Conservation (phyloP, 2,113 vertebrate genomes). For the pig (Sus scrofa) region DNA sequence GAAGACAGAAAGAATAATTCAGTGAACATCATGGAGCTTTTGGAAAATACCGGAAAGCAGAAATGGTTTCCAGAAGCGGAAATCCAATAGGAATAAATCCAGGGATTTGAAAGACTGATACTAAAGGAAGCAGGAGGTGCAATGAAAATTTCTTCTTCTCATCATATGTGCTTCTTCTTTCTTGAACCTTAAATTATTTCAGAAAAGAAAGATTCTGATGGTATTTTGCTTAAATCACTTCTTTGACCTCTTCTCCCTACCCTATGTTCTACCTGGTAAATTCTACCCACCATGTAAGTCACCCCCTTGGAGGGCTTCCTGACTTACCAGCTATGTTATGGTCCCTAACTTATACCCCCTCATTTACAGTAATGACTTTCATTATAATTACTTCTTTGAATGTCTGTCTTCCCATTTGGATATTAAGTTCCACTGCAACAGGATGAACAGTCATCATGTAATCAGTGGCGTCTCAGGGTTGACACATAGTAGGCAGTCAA, state of each 20-base stretch:
- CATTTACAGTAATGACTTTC: background rate
- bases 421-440: background rate
- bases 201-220: background rate
- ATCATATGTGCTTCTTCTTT: background rate
- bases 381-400: background rate
- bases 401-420: background rate
- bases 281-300: background rate
- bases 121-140: background rate
- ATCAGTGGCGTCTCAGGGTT: background rate
- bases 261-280: background rate
- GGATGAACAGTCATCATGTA: background rate
- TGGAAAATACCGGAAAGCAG: background rate
- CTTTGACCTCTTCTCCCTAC: background rate
- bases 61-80: background rate
- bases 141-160: background rate
- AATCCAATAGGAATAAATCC: background rate
- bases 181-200: background rate
- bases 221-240: background rate
- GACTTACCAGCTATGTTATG: background rate
- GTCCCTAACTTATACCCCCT: background rate
- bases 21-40: background rate
- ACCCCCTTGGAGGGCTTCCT: background rate
- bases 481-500: background rate
- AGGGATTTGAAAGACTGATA: background rate
- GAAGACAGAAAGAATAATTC: conserved; percentile 19